Base-by-base conservation (phyloP, 2,888 invertebrate genomes). In the Microplitis manilae region DNA sequence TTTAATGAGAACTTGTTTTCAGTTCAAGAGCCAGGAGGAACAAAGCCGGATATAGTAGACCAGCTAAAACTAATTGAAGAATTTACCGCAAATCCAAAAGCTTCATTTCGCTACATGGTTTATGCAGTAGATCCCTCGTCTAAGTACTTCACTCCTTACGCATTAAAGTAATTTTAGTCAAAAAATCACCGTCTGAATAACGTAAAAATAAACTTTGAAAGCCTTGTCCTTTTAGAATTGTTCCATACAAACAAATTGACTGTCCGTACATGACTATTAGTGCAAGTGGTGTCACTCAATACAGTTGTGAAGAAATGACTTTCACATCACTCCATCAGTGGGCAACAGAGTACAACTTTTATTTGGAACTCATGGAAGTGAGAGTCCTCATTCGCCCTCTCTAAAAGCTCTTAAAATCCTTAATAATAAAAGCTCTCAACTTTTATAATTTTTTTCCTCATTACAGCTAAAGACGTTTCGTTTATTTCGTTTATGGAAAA, bases 291-390 rank as follows among this genome's bases (percentile, higher is more conserved):
- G 95, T 97, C 0, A 94, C 96, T n/a, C 94, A 95, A 84, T 94
- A 93, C 87, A 93, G 91, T 73, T 88, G 92, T 13, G 93, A 92
- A 75, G 96, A 96, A 87, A 94, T 95, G 89, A 93, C 93, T 13
- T 97, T 96, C 86, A 96, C 96, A 0, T 93, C 94, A 8, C 91
- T 97, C 6, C 92, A 93, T 20, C 92, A 94, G 79, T 97, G 96
- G 96, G 95, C 96, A 86, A 93, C 93, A 77, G 96, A 97, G 86
- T 96, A 96, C 85, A 93, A 92, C n/a, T 94, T 94, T 88, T 97
- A 95, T 86, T 92, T 94, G 62, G 92, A 94, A 86, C 91, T 97
- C n/a, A 94, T 94, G 80, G 92, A 94, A 90, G 94, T 94, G 89
- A 88, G 77, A 73, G 2, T 38, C 13, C 68, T 20, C 30, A 30